Base-by-base conservation (phyloP, 2,113 vertebrate genomes). In the Callorhinus ursinus region DNA sequence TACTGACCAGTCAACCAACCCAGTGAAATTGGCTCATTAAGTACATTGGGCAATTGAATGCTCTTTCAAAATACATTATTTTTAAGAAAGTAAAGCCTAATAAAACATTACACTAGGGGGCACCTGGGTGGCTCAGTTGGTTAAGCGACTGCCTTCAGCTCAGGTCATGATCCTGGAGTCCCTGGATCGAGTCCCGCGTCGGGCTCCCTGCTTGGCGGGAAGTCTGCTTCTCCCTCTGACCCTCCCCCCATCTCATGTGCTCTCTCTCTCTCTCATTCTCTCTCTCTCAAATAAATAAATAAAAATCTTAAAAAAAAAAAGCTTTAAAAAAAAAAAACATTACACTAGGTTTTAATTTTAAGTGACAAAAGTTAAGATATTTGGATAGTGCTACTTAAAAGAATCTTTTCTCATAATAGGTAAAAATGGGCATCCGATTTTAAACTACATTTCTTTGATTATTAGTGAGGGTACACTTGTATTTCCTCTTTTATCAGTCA, bases 11-110 rank as follows among this genome's bases (percentile, higher is more conserved):
- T 18, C 51, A 82, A 77, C 67, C 61, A 51, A 51, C 22, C n/a
- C 61, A 57, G 53, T 46, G 90, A 71, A 88, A 77, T 2, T 79
- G 94, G 55, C n/a, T 76, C 81, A 42, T 85, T 95, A 94, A 72
- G 72, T 77, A 94, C 88, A 93, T 42, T 26, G n/a, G 82, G 57
- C 72, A 85, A 90, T 86, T 96, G 65, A 53, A 80, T 51, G 57
- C 26, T 51, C 83, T 91, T 93, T 86, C 53, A 42, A 96, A 80
- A 72, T 31, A 57, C 49, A n/a, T n/a, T 77, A 57, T 59, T 76
- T 93, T 65, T 42, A 74, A 83, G 86, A 84, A 95, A 93, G 57
- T 42, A 74, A 95, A 90, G 24, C 33, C 61, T 63, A 85, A 76
- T 61, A 81, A 94, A 83, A 84, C 49, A 36, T 26, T 74, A 59